Evolutionary conservation across 2,888 invertebrate genomes (phyloP), one percentile per base, ranked within the genome.

Genomic region (Pristionchus entomophagus): DNA sequence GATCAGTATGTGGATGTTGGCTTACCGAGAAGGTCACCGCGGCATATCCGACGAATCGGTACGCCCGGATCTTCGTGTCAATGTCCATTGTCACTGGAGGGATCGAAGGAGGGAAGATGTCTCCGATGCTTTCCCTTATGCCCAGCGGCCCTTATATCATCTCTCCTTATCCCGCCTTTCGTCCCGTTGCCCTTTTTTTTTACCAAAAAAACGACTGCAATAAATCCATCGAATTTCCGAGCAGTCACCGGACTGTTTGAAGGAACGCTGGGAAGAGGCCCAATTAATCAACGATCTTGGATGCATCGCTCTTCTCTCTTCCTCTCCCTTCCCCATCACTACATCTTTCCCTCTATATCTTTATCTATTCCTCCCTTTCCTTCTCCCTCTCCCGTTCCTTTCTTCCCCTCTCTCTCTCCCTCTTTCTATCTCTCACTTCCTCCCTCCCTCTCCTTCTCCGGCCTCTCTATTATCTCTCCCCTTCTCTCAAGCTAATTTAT

Each of bases 41-140:
- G 59, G 91, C 91, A 85, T 91, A 91, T 49, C 91, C 91, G 91
- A 91, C 91, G 88, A 91, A 89, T 29, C 91, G 90, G 88, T 91
- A 91, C 22, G 91, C 91, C 82, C 89, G 88, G 62, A 91, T 91
- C 87, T 91, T 91, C 82, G 91, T 90, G 87, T 91, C 91, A 83
- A 91, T 90, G 86, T 91, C 91, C 91, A 91, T 91, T 17, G 32
- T 6, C 56, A 14, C 19, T 22, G 12, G 12, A 5, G 38, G 41
- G 10, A n/a, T 73, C 41, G 29, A 29, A 69, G 49, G 85, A 51
- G 77, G 38, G 78, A 73, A 29, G 29, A 32, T 26, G 29, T 3
- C 51, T 80, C 41, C 78, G 78, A 49, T 80, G 10, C 22, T 8
- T 49, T n/a, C 17, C 78, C 78, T 14, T 51, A 35, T 53, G 51